Evolutionary conservation across 2,113 vertebrate genomes (phyloP), one percentile per base, ranked within the genome.

Genomic region (Leptocoma aspasia): DNA sequence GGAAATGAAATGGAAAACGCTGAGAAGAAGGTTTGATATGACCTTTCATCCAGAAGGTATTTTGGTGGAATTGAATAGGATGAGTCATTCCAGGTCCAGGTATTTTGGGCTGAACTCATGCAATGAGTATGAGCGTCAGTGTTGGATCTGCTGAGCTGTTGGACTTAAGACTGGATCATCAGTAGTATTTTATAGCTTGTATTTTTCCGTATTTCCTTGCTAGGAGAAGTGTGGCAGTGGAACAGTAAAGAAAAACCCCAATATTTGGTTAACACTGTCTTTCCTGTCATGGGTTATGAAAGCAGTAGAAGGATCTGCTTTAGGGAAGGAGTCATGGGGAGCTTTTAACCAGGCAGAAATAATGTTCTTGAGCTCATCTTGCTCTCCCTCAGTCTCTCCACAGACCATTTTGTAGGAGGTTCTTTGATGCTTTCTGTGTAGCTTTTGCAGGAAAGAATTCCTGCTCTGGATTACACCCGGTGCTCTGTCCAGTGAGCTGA

Each of bases 81-180:
- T 3, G 20, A 76, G 15, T 72, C 31, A 30, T 50, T 88, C 75
- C 39, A 54, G 35, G 31, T 53, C 18, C 15, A 31, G 1, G 2
- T 83, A 15, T 50, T 76, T 68, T 54, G 44, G 31, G 33, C 17
- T 80, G n/a, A 13, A 50, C 23, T 80, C 0, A 0, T 49, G 31
- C 6, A 5, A 2, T 3, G 39, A 71, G 16, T 26, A 1, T 49
- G 39, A 41, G 41, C 0, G 0, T 76, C 63, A 60, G 4, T 6
- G 11, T 11, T 59, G 30, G 17, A 23, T 41, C 54, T 81, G 28
- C 50, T 57, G 82, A 68, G 47, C 24, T 8, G 27, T 39, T 81
- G 86, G 39, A 7, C 22, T 59, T 41, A 26, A 30, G 5, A 2
- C 19, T 37, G 26, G 44, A 73, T 39, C 39, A 56, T 44, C 19